A percentile compares a stretch with the other conserved stretches of the same genome.
Evolutionary conservation across 2,113 vertebrate genomes (phyloP).

Genomic region (Emydocephalus ijimae): DNA sequence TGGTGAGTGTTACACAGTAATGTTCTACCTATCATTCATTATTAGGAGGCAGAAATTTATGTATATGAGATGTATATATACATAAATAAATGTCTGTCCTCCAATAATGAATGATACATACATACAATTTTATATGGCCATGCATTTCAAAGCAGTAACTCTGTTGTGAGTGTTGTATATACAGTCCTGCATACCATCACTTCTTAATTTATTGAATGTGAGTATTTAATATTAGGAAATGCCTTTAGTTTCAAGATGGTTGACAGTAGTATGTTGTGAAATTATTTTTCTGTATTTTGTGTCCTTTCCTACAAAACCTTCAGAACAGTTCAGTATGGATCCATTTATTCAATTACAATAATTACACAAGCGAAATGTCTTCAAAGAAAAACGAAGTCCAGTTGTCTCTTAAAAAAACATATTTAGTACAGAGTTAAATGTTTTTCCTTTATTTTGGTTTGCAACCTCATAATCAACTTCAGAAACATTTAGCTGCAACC

Average conservation of each 20-base stretch:
- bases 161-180: background rate
- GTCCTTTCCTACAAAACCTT: background rate
- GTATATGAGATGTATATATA: background rate
- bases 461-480: background rate
- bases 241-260: background rate
- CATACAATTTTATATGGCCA: background rate
- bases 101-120: no score
- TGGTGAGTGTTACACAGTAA: background rate
- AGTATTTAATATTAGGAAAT: background rate
- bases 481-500: background rate
- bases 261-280: background rate
- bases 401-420: no score
- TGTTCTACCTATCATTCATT: background rate
- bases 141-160: background rate
- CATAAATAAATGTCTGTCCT: background rate
- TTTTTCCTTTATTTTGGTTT: background rate
- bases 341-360: background rate
- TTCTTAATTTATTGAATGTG: background rate
- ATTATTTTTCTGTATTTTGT: background rate
- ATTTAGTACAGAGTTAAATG: background rate
- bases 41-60: background rate
- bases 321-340: background rate
- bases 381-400: no score
- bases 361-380: background rate
- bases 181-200: background rate